Evolutionary conservation across 2,113 vertebrate species (phyloP).

Genomic region (Oxyura jamaicensis): DNA sequence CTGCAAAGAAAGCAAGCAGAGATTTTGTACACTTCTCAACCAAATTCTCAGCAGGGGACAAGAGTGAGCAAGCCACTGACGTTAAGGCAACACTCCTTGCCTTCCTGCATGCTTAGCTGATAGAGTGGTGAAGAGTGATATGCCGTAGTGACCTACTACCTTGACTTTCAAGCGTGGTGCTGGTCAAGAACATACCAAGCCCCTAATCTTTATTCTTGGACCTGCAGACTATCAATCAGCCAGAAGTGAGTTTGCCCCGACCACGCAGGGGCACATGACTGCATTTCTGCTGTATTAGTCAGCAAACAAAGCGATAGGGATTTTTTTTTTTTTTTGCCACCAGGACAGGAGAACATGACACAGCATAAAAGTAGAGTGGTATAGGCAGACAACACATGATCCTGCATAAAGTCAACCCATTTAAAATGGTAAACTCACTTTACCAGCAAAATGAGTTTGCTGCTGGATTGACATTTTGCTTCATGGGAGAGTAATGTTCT

Average conservation of each 20-base stretch:
- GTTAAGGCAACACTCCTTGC: background rate
- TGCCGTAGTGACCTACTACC: fast-evolving
- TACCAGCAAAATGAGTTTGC: background rate
- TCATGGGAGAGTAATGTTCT: background rate
- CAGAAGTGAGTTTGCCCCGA: background rate
- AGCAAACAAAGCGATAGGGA: fast-evolving
- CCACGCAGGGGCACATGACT: background rate
- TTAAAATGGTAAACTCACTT: background rate
- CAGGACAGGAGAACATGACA: background rate
- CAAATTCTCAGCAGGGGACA: too few relatives aligned
- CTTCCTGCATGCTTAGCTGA: fast-evolving
- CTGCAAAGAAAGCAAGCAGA: background rate
- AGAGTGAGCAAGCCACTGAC: fast-evolving
- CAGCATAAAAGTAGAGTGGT: background rate
- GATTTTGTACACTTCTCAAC: fast-evolving
- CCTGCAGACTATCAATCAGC: background rate
- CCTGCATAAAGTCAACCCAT: slow-evolving; percentile 21
- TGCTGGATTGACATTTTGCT: background rate
- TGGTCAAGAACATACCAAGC: background rate
- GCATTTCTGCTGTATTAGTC: background rate
- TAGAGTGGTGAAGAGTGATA: fast-evolving
- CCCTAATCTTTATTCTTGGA: background rate
- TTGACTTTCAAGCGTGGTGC: fast-evolving
- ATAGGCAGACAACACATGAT: background rate
- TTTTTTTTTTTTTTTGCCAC: background rate